Conservation (phyloP, 2,888 invertebrate genomes). For the Phalera bucephala region DNA sequence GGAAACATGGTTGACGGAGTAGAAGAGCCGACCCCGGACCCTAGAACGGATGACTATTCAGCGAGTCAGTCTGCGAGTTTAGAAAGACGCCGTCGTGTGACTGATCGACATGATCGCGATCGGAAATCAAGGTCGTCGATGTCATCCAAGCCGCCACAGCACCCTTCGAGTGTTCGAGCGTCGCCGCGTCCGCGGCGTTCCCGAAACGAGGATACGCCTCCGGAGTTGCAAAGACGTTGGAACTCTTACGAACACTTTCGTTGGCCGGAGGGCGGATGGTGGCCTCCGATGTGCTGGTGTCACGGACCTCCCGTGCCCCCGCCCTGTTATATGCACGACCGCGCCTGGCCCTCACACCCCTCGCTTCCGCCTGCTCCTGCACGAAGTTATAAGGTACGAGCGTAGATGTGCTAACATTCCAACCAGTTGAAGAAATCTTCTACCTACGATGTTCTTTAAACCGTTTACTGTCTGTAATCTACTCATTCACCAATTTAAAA, state of each 20-base stretch:
- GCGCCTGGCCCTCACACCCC: conserved; percentile 76
- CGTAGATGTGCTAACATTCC: conserved; percentile 10
- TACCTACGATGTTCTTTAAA: conserved; percentile 18
- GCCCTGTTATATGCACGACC: conserved; percentile 75
- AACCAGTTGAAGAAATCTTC: conserved; percentile 16
- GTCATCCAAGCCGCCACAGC: conserved; percentile 77
- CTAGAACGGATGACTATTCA: conserved; percentile 59
- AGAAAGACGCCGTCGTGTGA: conserved; percentile 77
- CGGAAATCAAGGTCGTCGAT: conserved; percentile 85
- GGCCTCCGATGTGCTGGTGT: conserved; percentile 77
- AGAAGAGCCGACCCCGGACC: conserved; percentile 48
- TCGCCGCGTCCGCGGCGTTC: conserved; percentile 68
- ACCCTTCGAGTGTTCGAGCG: conserved; percentile 65
- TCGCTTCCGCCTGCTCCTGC: conserved; percentile 62
- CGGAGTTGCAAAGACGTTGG: conserved; percentile 74
- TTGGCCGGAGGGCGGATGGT: conserved; percentile 80
- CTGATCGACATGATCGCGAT: conserved; percentile 84
- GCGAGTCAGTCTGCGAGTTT: conserved; percentile 81
- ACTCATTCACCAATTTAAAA: conserved; percentile 14
- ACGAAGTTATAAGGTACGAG: conserved; percentile 73
- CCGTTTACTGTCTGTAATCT: conserved; percentile 14
- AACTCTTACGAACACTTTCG: conserved; percentile 84
- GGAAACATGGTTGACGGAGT: conserved; percentile 60
- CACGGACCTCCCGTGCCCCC: conserved; percentile 72
- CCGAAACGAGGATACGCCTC: conserved; percentile 65